Base-by-base conservation (phyloP, 2,113 vertebrate genomes). In the Oreochromis tanganicae region DNA sequence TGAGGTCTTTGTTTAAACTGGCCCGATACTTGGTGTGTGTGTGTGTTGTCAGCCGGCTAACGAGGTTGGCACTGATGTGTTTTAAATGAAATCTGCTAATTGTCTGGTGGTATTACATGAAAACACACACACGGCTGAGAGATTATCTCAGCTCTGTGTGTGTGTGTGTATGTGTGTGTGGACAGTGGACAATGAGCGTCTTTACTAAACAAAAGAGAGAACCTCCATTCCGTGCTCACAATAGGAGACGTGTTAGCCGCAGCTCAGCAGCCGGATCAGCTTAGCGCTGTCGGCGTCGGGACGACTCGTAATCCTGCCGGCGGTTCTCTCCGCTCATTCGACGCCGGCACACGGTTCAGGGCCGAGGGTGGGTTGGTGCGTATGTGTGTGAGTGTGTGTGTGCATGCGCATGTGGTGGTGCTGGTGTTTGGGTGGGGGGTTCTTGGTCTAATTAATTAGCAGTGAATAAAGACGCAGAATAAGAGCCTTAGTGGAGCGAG, bases 361-460 rank as follows among this genome's bases (percentile, higher is more conserved):
- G 48, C 32, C 7, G 46, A 7, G 14, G 38, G 10, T 12, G n/a
- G 38, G 17, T 17, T 38, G 19, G 61, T 66, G 10, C 5, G 6
- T 38, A 9, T 38, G 9, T 38, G 8, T 38, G 36, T 38, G 36
- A 4, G 61, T 38, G 32, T 38, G 36, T 34, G 59, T 66, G 59
- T 63, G 61, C 16, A 36, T 63, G 29, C 1, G 5, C 3, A 9
- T 12, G 34, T 38, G 17, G 61, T 63, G 32, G 10, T 66, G 61
- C 32, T 66, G 34, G 34, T 38, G 61, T 38, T 66, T 66, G 50
- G 36, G 66, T 19, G 10, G 36, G 7, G 41, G 71, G 29, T 50
- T 50, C 36, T 59, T 71, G 66, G 87, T 94, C 82, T 95, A 94
- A 96, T 96, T 96, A 94, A 96, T 95, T 95, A 95, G 87, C 88